Conservation (phyloP, 1,140 invertebrate species). For the Drosophila pectinifera region DNA sequence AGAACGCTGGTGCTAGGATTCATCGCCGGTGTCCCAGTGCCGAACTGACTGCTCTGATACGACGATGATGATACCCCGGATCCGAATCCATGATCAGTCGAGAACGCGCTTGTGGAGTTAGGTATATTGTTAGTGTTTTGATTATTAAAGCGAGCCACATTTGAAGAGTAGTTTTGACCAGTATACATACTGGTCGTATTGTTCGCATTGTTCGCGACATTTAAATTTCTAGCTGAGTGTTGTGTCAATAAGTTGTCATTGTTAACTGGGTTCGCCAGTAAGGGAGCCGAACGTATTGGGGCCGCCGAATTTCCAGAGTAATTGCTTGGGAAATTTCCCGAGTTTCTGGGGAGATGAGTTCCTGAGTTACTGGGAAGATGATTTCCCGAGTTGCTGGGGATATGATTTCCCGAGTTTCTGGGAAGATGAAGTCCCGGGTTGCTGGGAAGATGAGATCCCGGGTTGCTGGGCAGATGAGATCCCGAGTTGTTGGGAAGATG, state of each 20-base stretch:
- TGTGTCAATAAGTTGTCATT: slow-evolving; percentile 22
- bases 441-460: background rate
- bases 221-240: slow-evolving; percentile 19
- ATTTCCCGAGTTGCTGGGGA: too few relatives aligned
- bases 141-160: slow-evolving; percentile 59
- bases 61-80: slow-evolving; percentile 14
- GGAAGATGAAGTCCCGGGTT: background rate
- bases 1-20: slow-evolving; percentile 15
- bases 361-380: background rate
- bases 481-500: too few relatives aligned
- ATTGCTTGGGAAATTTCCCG: background rate
- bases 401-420: background rate
- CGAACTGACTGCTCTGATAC: slow-evolving; percentile 19
- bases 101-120: slow-evolving; percentile 25
- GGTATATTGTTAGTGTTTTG: slow-evolving; percentile 38
- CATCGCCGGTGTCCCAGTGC: slow-evolving; percentile 3
- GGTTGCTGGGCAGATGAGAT: background rate
- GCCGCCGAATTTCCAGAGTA: background rate
- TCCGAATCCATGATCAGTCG: slow-evolving; percentile 24
- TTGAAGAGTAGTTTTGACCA: slow-evolving; percentile 42
- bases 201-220: slow-evolving; percentile 8
- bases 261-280: background rate
- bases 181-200: slow-evolving; percentile 33
- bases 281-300: background rate
- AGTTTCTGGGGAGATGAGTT: background rate